phyloP scores from a whole-genome alignment of 2,888 invertebrate genomes.

The Cryptus viduatorius region DNA sequence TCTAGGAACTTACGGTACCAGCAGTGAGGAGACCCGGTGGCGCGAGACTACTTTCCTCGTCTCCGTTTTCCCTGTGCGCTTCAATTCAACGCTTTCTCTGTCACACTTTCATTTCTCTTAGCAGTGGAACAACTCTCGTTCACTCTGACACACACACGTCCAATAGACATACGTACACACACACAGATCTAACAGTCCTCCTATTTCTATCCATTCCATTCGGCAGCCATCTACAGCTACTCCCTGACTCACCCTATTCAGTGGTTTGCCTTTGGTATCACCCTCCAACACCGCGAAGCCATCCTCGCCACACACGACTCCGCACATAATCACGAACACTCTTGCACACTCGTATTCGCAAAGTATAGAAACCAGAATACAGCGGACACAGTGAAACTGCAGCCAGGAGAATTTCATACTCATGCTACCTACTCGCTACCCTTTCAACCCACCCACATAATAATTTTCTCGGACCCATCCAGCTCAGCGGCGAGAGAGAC shows the following conservation, averaged over 20 bases:
- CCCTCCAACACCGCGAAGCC: conserved; percentile 14
- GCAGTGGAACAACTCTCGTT: conserved; percentile 27
- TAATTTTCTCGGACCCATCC: conserved; percentile 23
- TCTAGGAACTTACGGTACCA: conserved; percentile 67
- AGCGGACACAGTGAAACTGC: conserved; percentile 22
- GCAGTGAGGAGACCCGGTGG: conserved; percentile 27
- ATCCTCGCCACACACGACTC: conserved; percentile 20
- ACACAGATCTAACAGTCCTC: conserved; percentile 12
- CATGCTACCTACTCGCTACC: conserved; percentile 13
- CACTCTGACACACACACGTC: conserved; percentile 39
- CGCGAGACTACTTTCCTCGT: conserved; percentile 56
- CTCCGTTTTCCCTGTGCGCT: conserved; percentile 53
- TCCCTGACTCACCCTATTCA: conserved; percentile 27
- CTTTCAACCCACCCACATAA: conserved; percentile 26
- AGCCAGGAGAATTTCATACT: conserved; percentile 27
- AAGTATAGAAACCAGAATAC: not conserved
- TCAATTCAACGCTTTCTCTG: conserved; percentile 31
- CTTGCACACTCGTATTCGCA: not conserved
- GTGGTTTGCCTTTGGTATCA: conserved; percentile 33
- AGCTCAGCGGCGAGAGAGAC: conserved; percentile 8
- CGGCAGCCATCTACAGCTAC: conserved; percentile 41
- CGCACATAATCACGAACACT: not conserved
- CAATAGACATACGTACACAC: no score
- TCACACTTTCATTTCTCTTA: conserved; percentile 30
- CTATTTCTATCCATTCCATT: conserved; percentile 63